Evolutionary conservation across 2,888 invertebrate genomes (phyloP), one percentile per base, ranked within the genome.

Genomic region (Eudasyphora cyanicolor): DNA sequence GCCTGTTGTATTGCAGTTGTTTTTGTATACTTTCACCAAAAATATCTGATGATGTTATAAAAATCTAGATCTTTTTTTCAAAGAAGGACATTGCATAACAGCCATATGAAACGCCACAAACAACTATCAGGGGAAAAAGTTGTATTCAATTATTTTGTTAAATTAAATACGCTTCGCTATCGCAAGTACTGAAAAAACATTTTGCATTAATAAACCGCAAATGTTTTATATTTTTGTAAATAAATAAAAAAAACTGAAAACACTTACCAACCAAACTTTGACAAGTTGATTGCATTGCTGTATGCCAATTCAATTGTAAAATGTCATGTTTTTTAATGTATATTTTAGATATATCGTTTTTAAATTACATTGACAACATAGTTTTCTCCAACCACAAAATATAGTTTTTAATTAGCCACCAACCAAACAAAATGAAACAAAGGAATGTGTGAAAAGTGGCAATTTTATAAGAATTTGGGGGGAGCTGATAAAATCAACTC

Each of bases 381-480:
- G 45, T 45, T n/a, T n/a, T 45, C n/a, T 45, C n/a, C 6, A 45
- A 45, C 45, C 45, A 12, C 45, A 45, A n/a, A 14, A 45, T 12
- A 45, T n/a, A n/a, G n/a, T 45, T 45, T 45, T 45, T 45, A 45
- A 45, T 45, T 45, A 45, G 45, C 45, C 45, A n/a, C 45, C 45
- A 45, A 45, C 45, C 45, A 45, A 45, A 45, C n/a, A 38, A 38
- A 7, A 38, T 2, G 12, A 45, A 2, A n/a, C 45, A 45, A 45
- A n/a, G 2, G n/a, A n/a, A n/a, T 45, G 45, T 5, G n/a, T 12
- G 45, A 14, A 45, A 14, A 45, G 5, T 32, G 32, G 45, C n/a
- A n/a, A n/a, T n/a, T n/a, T n/a, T n/a, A n/a, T n/a, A n/a, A n/a
- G n/a, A n/a, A n/a, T n/a, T n/a, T n/a, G n/a, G n/a, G n/a, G n/a